Evolutionary conservation across 35 echinoderm and acorn worm species (phyloP).

Genomic region (Heliocidaris tuberculata): DNA sequence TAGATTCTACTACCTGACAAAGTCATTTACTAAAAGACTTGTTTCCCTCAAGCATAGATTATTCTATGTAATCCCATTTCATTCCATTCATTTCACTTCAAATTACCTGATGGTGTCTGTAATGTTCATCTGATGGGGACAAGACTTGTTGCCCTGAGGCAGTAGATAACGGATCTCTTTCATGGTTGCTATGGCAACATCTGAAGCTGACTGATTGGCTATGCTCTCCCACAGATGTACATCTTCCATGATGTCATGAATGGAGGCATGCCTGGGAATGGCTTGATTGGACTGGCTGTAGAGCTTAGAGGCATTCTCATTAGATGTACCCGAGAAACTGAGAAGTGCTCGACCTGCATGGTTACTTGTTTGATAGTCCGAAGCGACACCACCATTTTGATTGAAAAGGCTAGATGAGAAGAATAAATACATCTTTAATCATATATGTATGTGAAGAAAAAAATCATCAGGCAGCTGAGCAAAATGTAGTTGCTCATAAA

Average conservation of each 20-base stretch:
- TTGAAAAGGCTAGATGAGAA: conserved; percentile 20
- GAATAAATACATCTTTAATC: background rate
- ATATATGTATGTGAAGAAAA: background rate
- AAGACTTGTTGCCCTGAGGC: conserved; percentile 7
- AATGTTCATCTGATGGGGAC: conserved; percentile 31
- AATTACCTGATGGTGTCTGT: conserved; percentile 30
- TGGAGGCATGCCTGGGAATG: background rate
- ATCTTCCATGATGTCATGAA: background rate
- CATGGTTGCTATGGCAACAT: conserved; percentile 28
- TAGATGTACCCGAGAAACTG: conserved; percentile 27
- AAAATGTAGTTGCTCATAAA: too few species aligned
- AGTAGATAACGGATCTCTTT: conserved; percentile 11
- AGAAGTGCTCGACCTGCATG: conserved; percentile 57
- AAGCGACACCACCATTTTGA: background rate
- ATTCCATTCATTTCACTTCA: background rate
- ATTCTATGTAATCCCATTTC: too few species aligned
- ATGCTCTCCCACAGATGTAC: conserved; percentile 18
- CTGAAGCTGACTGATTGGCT: conserved; percentile 27
- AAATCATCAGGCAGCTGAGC: too few species aligned
- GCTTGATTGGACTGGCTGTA: background rate
- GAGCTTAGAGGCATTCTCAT: background rate
- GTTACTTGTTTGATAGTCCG: background rate
- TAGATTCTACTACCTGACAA: too few species aligned
- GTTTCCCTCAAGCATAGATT: too few species aligned
- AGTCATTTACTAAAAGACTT: too few species aligned